Evolutionary conservation across 1,140 invertebrate species (phyloP).

Genomic region (Drosophila prosaltans): DNA sequence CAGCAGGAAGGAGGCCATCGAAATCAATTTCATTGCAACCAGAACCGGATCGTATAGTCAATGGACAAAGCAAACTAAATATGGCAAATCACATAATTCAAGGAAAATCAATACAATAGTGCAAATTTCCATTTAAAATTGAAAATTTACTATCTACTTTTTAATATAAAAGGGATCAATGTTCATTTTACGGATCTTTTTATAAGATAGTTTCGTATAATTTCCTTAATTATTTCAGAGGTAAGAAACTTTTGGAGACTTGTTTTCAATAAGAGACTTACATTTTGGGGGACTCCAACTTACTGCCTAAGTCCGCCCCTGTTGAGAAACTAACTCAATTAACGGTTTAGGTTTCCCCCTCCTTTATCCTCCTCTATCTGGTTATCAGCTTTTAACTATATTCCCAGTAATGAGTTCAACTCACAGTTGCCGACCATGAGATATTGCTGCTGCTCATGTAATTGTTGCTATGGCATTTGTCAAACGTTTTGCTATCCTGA

Average conservation of each 20-base stretch:
- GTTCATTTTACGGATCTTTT: too few species aligned
- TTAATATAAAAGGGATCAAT: too few species aligned
- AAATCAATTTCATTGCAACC: neutral
- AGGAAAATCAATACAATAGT: neutral
- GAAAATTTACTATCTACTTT: too few species aligned
- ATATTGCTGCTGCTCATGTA: slow-evolving; percentile 65
- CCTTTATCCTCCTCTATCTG: slow-evolving; percentile 25
- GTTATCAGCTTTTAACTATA: slow-evolving; percentile 8
- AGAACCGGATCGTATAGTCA: neutral
- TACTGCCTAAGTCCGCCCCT: neutral
- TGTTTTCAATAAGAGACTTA: too few species aligned
- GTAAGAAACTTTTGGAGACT: too few species aligned
- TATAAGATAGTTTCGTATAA: too few species aligned
- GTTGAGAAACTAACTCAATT: slow-evolving; percentile 8
- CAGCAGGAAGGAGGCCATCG: neutral
- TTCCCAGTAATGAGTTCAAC: slow-evolving; percentile 72
- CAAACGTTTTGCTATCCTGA: slow-evolving; percentile 67
- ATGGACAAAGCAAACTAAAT: neutral
- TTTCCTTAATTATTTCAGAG: too few species aligned
- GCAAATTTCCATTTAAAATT: too few species aligned
- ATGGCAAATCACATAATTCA: too few species aligned
- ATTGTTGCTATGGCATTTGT: slow-evolving; percentile 80
- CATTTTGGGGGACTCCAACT: neutral
- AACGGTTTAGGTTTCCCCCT: slow-evolving; percentile 4
- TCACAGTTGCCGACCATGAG: slow-evolving; percentile 52